Conservation (phyloP, 2,797 vertebrate species). For the Dendrocincla fuliginosa region DNA sequence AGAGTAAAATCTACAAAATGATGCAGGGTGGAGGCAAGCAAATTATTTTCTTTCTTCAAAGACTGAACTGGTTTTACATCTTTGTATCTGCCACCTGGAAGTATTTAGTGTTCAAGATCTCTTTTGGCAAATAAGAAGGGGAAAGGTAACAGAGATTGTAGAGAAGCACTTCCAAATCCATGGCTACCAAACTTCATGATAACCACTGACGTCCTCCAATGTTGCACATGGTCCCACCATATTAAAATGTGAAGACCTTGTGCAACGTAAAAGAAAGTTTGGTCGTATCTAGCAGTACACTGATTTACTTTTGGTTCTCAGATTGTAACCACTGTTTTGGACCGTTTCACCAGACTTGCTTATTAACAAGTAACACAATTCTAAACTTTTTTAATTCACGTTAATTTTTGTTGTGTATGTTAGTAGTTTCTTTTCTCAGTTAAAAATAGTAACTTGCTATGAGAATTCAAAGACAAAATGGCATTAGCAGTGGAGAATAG, state of each 20-base stretch:
- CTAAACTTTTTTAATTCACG: background rate
- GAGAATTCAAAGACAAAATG: background rate
- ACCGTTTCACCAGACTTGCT: background rate
- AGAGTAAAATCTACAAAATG: slow-evolving; percentile 99
- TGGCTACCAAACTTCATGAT: background rate
- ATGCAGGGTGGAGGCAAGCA: slow-evolving; percentile 94
- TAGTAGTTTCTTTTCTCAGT: background rate
- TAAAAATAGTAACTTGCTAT: background rate
- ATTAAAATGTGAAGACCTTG: background rate
- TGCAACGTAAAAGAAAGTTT: background rate
- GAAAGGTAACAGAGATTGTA: background rate
- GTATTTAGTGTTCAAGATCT: background rate
- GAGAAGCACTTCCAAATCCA: background rate
- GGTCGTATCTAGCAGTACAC: background rate
- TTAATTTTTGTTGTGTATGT: background rate
- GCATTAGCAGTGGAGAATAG: background rate
- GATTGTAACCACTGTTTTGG: background rate
- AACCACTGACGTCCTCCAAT: background rate
- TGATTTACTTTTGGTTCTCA: background rate
- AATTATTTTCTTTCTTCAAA: background rate
- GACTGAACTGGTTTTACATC: background rate
- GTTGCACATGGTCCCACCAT: background rate
- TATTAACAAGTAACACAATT: background rate
- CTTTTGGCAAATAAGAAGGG: background rate
- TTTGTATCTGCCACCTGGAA: background rate